Evolutionary conservation across 2,888 invertebrate species (phyloP), one percentile per base, ranked within the genome.

Genomic region (Habrosyne pyritoides): DNA sequence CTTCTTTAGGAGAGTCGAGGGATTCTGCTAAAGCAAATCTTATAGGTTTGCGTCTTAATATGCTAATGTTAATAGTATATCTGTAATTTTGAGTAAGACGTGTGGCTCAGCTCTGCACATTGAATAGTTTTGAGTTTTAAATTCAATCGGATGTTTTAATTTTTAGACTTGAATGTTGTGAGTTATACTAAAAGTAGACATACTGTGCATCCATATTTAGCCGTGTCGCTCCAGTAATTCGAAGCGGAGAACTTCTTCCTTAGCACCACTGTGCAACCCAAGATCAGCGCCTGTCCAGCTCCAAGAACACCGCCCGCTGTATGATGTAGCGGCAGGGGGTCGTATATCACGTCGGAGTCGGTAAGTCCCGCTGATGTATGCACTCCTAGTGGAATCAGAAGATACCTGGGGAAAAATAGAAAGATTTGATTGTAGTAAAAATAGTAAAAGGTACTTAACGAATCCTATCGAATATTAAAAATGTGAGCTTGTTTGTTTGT

Each of bases 241-340:
- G 96, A 95, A 0, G 98, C 99, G 0, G 99, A 99, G 89, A 99
- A 99, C 84, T 98, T 99, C 76, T 94, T 95, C 63, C 97, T 93
- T 51, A 99, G 84, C 0, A 95, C 98, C 28, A 98, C 95, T 0
- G 98, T 95, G 53, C 95, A 93, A 6, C 99, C 99, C 76, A 93
- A 93, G 24, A 95, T 84, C n/a, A 96, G 67, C 0, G 95, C 94
- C 75, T 96, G 96, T 0, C 98, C 97, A 2, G 95, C 94, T 1
- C 97, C 98, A 12, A 98, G 89, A 50, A 97, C 94, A 0, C 98
- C 98, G 0, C 98, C 99, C 0, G 98, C 97, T 0, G 98, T 96
- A 79, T 99, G 99, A 77, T 99, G 99, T 0, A 99, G 93, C 0
- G 99, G 99, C 55, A 99, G 92, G 0, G 98, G 95, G 75, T 97